Conservation (phyloP, 2,113 vertebrate genomes). For the Romanogobio albipinnatus region DNA sequence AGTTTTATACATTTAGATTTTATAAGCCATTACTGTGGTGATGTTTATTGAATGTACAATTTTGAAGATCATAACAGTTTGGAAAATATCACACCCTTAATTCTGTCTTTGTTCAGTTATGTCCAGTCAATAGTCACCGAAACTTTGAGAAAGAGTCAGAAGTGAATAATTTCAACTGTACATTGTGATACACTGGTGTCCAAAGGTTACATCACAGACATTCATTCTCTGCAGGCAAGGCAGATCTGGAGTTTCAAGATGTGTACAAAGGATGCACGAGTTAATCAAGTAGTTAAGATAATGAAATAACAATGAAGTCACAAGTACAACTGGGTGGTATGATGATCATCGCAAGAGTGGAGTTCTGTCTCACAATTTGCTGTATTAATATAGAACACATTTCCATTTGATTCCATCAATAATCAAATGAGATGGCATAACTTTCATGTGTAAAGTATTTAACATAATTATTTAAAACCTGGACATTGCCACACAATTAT, state of each 20-base stretch:
- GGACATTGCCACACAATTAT: neutral
- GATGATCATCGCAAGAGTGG: neutral
- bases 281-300: neutral
- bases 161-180: neutral
- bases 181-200: neutral
- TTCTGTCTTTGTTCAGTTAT: neutral
- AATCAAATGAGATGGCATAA: neutral
- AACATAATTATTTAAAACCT: neutral
- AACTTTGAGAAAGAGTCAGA: neutral
- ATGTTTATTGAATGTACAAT: neutral
- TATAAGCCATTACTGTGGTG: neutral
- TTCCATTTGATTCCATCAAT: neutral
- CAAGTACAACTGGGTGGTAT: neutral
- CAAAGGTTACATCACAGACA: neutral
- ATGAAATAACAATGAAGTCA: neutral
- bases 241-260: neutral
- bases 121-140: neutral
- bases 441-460: neutral
- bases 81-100: neutral
- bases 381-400: neutral
- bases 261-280: neutral
- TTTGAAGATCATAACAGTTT: neutral
- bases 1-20: neutral
- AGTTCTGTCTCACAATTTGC: neutral
- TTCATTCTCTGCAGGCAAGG: neutral